A percentile compares a stretch with the other conserved stretches of the same genome.
phyloP scores from a whole-genome alignment of 2,113 vertebrate genomes.

The Thalassarche chlororhynchos region DNA sequence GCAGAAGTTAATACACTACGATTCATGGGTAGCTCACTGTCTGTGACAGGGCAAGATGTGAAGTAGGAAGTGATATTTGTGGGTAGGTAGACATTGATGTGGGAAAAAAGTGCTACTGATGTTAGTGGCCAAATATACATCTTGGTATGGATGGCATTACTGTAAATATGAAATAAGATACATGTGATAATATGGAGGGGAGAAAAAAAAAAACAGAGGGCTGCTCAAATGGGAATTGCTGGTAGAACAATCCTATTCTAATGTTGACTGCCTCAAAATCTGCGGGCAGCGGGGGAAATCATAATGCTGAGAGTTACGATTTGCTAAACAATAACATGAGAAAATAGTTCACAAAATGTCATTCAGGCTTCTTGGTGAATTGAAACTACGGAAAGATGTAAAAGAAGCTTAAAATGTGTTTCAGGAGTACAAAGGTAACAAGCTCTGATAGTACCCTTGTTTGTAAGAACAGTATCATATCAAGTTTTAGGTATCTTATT shows the following conservation, averaged over 20 bases:
- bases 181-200: background rate
- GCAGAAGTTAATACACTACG: background rate
- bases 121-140: background rate
- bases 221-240: background rate
- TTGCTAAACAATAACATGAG: background rate
- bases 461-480: no score
- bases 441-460: background rate
- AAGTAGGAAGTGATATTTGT: background rate
- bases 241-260: background rate
- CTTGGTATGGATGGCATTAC: background rate
- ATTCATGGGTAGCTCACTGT: background rate
- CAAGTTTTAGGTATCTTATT: background rate
- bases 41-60: background rate
- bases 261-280: background rate
- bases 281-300: background rate
- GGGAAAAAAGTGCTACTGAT: background rate
- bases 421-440: background rate
- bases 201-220: background rate
- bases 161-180: background rate
- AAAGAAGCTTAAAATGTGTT: background rate
- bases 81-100: background rate
- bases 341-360: background rate
- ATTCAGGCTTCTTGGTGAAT: background rate
- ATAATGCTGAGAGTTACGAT: background rate
- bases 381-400: background rate